Evolutionary conservation across 2,113 vertebrate species (phyloP).

Genomic region (Brachypteracias leptosomus): DNA sequence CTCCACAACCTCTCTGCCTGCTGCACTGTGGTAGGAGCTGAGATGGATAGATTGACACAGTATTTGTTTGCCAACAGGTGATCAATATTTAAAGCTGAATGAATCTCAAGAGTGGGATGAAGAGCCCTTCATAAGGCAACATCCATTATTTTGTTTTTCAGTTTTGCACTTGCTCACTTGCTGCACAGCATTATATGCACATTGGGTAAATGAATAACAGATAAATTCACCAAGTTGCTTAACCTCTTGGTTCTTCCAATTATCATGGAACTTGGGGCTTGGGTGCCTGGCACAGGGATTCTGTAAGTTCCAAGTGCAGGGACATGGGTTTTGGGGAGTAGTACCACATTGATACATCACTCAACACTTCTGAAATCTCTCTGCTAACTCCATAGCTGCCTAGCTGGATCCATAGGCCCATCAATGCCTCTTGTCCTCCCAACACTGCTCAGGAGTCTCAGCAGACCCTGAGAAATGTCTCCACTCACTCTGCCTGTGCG

Average conservation of each 20-base stretch:
- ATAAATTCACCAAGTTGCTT: slow-evolving; percentile 19
- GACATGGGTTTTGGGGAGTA: not conserved
- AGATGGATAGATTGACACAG: not conserved
- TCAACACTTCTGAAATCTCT: not conserved
- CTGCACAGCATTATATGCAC: not conserved
- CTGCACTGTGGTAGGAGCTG: not conserved
- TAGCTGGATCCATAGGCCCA: not conserved
- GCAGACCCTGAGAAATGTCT: not conserved
- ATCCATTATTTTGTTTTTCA: slow-evolving; percentile 45
- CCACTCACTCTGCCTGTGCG: not conserved
- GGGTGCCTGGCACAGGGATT: not conserved
- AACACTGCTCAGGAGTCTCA: not conserved
- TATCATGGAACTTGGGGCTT: not conserved
- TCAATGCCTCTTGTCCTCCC: not conserved
- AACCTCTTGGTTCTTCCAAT: not conserved
- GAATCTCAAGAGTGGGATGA: slow-evolving; percentile 53
- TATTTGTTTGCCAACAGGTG: slow-evolving; percentile 29
- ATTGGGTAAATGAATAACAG: not conserved
- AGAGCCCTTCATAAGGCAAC: slow-evolving; percentile 33
- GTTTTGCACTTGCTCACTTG: slow-evolving; percentile 27
- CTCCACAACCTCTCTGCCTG: not conserved
- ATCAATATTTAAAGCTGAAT: slow-evolving; percentile 54
- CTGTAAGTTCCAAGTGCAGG: not conserved
- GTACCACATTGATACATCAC: not conserved
- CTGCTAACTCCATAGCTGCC: not conserved